phyloP scores from a whole-genome alignment of 2,113 vertebrate species.

The Proteles cristata region DNA sequence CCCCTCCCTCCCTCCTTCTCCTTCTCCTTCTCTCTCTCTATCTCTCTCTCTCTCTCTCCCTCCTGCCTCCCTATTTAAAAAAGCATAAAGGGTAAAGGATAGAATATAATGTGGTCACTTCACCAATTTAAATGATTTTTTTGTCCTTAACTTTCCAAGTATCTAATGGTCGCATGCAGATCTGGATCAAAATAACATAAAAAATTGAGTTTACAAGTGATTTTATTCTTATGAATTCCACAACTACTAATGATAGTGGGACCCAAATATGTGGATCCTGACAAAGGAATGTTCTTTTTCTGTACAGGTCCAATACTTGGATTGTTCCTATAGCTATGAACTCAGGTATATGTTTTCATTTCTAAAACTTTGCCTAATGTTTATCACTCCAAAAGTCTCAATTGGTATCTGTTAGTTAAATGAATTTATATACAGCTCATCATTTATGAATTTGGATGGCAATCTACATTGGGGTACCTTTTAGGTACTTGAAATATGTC shows the following conservation, averaged over 20 bases:
- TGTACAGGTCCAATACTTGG: not conserved
- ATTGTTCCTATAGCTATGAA: not conserved
- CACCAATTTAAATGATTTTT: not conserved
- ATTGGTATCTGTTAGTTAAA: not conserved
- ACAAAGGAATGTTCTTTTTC: not conserved
- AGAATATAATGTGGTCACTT: not conserved
- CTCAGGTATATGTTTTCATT: not conserved
- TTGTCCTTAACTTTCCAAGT: not conserved
- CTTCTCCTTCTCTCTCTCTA: too few relatives aligned
- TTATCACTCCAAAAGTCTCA: not conserved
- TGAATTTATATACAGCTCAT: not conserved
- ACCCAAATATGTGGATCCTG: not conserved
- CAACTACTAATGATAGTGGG: not conserved
- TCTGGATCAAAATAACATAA: not conserved
- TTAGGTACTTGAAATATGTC: slow-evolving; percentile 2
- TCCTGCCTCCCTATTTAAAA: too few relatives aligned
- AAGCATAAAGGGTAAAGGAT: not conserved
- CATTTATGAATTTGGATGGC: not conserved
- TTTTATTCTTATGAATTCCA: not conserved
- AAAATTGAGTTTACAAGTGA: not conserved
- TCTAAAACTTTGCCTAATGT: not conserved
- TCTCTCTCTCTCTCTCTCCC: too few relatives aligned
- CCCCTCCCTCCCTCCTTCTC: too few relatives aligned
- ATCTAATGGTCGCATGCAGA: not conserved
- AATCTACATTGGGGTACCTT: not conserved